Evolutionary conservation across 37 sponge, comb jelly and placozoan genomes (phyloP).

Genomic region (Beroe forskalii): DNA sequence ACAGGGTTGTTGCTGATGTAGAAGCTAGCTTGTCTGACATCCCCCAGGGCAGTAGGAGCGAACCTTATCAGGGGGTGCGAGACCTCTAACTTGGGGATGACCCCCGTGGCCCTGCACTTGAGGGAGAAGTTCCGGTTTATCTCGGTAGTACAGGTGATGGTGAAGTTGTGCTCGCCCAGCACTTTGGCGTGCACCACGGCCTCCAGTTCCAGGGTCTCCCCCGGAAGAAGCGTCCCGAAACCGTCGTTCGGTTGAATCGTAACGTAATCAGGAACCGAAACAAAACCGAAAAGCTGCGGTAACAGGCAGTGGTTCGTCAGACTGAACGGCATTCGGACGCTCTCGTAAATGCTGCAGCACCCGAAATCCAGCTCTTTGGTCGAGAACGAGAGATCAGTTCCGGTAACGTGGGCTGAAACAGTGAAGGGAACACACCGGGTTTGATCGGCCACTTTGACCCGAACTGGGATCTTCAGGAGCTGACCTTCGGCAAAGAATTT

Average conservation of each 20-base stretch:
- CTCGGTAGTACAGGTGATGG: slow-evolving; percentile 54
- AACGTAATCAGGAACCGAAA: slow-evolving; percentile 73
- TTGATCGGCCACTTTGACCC: slow-evolving; percentile 71
- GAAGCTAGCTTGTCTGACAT: slow-evolving; percentile 65
- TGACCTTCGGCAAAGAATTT: slow-evolving; percentile 23
- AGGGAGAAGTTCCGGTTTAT: slow-evolving; percentile 56
- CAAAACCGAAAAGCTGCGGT: slow-evolving; percentile 85
- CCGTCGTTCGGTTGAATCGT: slow-evolving; percentile 88
- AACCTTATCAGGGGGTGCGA: slow-evolving; percentile 73
- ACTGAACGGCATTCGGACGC: slow-evolving; percentile 68
- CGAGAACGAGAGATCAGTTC: slow-evolving; percentile 72
- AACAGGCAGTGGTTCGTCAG: slow-evolving; percentile 77
- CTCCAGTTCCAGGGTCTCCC: slow-evolving; percentile 76
- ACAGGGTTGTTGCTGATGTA: slow-evolving; percentile 22
- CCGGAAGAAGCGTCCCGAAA: slow-evolving; percentile 81
- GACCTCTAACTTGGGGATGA: slow-evolving; percentile 74
- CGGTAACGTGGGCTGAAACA: slow-evolving; percentile 71
- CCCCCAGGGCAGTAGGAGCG: slow-evolving; percentile 70
- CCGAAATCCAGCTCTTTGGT: slow-evolving; percentile 77
- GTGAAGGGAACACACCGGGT: slow-evolving; percentile 71
- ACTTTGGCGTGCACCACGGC: slow-evolving; percentile 71
- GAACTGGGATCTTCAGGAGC: slow-evolving; percentile 65
- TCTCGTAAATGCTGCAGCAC: slow-evolving; percentile 76
- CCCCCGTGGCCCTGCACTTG: slow-evolving; percentile 71
- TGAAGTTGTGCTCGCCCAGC: slow-evolving; percentile 29